phyloP scores from a whole-genome alignment of 2,888 invertebrate genomes.

The Eucera pruinosa region DNA sequence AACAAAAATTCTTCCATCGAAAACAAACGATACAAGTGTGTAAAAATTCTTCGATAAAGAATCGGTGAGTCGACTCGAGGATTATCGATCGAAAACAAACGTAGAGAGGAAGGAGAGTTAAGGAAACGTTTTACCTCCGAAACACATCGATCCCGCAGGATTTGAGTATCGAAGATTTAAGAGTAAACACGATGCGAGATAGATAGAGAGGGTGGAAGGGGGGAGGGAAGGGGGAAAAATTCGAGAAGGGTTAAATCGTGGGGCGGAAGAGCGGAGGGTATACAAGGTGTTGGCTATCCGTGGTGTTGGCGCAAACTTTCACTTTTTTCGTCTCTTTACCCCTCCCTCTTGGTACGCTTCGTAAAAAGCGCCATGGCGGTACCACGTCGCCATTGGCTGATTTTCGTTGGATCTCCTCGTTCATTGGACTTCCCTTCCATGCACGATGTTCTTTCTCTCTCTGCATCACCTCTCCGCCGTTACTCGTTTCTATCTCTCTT shows the following conservation, averaged over 20 bases:
- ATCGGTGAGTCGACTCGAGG: neutral
- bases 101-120: too few species aligned
- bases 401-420: slow-evolving; percentile 65
- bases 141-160: slow-evolving; percentile 10
- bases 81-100: slow-evolving; percentile 13
- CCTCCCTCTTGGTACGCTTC: slow-evolving; percentile 51
- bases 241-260: slow-evolving; percentile 42
- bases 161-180: slow-evolving; percentile 17
- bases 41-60: neutral
- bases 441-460: slow-evolving; percentile 30
- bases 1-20: neutral
- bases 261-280: slow-evolving; percentile 55
- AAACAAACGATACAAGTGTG: neutral
- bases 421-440: slow-evolving; percentile 69
- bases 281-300: slow-evolving; percentile 66
- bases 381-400: slow-evolving; percentile 63
- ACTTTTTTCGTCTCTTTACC: slow-evolving; percentile 79
- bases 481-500: slow-evolving; percentile 39
- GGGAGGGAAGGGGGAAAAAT: slow-evolving; percentile 6
- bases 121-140: neutral
- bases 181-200: slow-evolving; percentile 10
- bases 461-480: slow-evolving; percentile 29
- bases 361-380: slow-evolving; percentile 71
- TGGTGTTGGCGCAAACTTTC: slow-evolving; percentile 78
- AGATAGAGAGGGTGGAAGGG: neutral